Conservation (phyloP, 2,888 invertebrate genomes). For the Andricus curvator region DNA sequence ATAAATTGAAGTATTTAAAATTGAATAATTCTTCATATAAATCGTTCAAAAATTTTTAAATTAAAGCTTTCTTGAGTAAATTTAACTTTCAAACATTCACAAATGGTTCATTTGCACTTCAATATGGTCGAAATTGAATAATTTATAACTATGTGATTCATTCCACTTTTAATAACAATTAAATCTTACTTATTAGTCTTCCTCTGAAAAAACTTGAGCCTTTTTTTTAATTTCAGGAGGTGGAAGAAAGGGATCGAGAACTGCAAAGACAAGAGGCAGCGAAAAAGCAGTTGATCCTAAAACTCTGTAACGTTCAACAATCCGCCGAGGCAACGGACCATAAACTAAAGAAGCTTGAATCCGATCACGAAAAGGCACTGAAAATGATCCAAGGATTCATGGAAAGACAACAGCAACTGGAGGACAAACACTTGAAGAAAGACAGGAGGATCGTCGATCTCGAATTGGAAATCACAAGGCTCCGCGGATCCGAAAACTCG, state of each 20-base stretch:
- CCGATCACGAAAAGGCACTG: conserved; percentile 81
- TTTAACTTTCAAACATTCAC: too few relatives aligned
- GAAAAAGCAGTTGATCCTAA: conserved; percentile 70
- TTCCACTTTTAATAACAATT: too few relatives aligned
- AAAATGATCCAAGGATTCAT: conserved; percentile 82
- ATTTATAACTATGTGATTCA: background rate
- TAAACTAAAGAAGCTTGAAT: conserved; percentile 78
- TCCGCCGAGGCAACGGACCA: conserved; percentile 62
- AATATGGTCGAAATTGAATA: too few relatives aligned
- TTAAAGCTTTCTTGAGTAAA: too few relatives aligned
- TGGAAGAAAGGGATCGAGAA: conserved; percentile 69
- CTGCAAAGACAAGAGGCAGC: conserved; percentile 69
- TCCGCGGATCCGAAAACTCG: conserved; percentile 51
- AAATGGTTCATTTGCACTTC: too few relatives aligned
- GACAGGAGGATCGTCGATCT: conserved; percentile 69
- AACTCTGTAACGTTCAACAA: conserved; percentile 69
- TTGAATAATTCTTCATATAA: too few relatives aligned
- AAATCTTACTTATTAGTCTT: background rate
- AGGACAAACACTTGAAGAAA: conserved; percentile 75
- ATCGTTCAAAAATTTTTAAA: too few relatives aligned
- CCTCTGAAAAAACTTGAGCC: background rate
- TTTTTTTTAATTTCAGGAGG: conserved; percentile 61
- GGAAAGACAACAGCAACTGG: conserved; percentile 80
- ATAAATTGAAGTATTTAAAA: too few relatives aligned
- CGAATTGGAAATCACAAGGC: conserved; percentile 63